These are phyloP conservation scores for Caenorhabditis sp. DNA, from an alignment of 2,888 invertebrate genomes.

Conservation along the genomic window DNA sequence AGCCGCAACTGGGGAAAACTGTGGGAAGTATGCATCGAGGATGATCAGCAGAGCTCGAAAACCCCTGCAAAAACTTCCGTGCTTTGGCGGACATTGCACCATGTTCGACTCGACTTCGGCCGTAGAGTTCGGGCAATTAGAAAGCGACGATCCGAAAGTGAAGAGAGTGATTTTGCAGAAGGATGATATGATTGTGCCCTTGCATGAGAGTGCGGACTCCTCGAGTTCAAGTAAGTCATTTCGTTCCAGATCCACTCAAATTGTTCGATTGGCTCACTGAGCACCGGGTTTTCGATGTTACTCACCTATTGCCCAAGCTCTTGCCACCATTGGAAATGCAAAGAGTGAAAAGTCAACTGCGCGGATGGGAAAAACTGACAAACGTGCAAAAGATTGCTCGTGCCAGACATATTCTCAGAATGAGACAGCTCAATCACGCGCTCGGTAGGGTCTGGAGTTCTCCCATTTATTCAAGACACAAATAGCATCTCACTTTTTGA, in stretches of 20 bases:
- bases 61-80: conserved; percentile 55
- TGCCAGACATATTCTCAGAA: conserved; percentile 65
- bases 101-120: conserved; percentile 10
- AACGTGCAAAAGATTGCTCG: conserved; percentile 63
- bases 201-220: conserved; percentile 22
- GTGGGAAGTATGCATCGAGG: conserved; percentile 61
- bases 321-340: conserved; percentile 62
- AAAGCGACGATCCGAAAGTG: conserved; percentile 11
- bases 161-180: conserved; percentile 41
- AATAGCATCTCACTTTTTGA: no score
- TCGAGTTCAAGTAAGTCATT: conserved; percentile 12
- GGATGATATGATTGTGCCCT: conserved; percentile 34
- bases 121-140: conserved; percentile 1
- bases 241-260: conserved; percentile 74
- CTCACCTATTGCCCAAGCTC: conserved; percentile 69
- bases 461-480: no score
- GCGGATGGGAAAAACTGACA: conserved; percentile 68
- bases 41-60: conserved; percentile 54
- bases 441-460: conserved; percentile 18
- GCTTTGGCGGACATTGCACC: conserved; percentile 60
- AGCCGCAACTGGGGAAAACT: conserved; percentile 57
- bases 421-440: conserved; percentile 23
- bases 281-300: conserved; percentile 68
- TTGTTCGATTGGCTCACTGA: conserved; percentile 72
- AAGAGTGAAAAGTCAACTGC: conserved; percentile 59